A percentile compares a stretch with the other conserved stretches of the same genome.
phyloP scores from a whole-genome alignment of 2,113 vertebrate genomes.

The Carlito syrichta region DNA sequence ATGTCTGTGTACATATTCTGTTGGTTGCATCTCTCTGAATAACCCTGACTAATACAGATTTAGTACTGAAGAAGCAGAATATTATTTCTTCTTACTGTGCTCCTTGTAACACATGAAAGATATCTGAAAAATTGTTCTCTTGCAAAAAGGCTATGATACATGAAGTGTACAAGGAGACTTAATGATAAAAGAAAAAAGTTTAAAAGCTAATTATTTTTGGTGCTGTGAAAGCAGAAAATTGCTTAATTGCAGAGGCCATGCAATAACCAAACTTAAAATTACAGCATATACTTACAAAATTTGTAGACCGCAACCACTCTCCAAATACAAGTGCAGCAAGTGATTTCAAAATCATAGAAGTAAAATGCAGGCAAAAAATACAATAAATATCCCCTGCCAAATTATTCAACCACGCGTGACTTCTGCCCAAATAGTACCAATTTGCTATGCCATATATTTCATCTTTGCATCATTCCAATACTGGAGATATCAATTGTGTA shows the following conservation, averaged over 20 bases:
- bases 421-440: not conserved
- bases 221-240: not conserved
- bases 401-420: not conserved
- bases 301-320: not conserved
- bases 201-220: not conserved
- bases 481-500: not conserved
- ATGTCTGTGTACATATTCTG: not conserved
- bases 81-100: not conserved
- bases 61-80: not conserved
- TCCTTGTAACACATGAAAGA: not conserved
- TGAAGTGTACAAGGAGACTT: not conserved
- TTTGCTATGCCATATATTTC: not conserved
- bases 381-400: not conserved
- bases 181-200: not conserved
- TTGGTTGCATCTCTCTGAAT: not conserved
- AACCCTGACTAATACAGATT: not conserved
- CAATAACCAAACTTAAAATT: not conserved
- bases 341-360: not conserved
- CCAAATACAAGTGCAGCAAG: not conserved
- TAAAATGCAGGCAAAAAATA: not conserved
- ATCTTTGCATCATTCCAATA: not conserved
- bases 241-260: not conserved
- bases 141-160: not conserved
- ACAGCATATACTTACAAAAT: not conserved
- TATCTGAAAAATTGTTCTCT: not conserved